Percentiles rank a stretch among this genome's conserved stretches.
Conservation (phyloP, 2,797 vertebrate genomes). For the Parotocinclus haroldoi region DNA sequence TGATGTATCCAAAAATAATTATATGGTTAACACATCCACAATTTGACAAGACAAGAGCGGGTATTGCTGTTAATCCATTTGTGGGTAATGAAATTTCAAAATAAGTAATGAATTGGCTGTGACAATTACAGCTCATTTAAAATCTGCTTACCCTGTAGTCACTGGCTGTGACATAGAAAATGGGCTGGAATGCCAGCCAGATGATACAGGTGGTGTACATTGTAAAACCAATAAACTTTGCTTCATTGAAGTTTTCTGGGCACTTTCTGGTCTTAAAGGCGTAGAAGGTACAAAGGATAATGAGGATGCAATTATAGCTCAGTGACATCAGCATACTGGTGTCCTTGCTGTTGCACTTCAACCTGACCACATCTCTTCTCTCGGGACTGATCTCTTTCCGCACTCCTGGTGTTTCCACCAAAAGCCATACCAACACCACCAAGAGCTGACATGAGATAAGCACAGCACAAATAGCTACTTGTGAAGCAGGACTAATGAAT, state of each 20-base stretch:
- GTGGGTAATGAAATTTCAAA: no score
- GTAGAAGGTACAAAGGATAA: slow-evolving; percentile 94
- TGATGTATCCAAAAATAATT: no score
- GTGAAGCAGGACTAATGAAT: slow-evolving; percentile 93
- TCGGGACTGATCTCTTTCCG: slow-evolving; percentile 90
- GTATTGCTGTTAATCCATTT: no score
- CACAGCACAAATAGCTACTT: slow-evolving; percentile 90
- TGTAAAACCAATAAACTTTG: slow-evolving; percentile 98
- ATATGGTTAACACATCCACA: no score
- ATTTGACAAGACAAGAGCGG: no score
- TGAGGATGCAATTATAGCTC: slow-evolving; percentile 94
- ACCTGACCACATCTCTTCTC: slow-evolving; percentile 88
- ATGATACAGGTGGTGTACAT: slow-evolving; percentile 99
- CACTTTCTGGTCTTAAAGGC: slow-evolving; percentile 99
- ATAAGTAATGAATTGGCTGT: no score
- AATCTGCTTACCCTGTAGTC: slow-evolving; percentile 87
- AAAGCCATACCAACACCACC: slow-evolving; percentile 87
- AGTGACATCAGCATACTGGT: slow-evolving; percentile 94
- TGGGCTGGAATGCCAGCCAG: slow-evolving; percentile 98
- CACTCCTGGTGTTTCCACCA: slow-evolving; percentile 89
- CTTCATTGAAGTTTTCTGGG: slow-evolving; percentile 98
- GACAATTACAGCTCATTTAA: no score
- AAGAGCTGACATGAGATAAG: slow-evolving; percentile 96
- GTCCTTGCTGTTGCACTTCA: slow-evolving; percentile 94
- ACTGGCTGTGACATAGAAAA: slow-evolving; percentile 97